phyloP scores from a whole-genome alignment of 2,113 vertebrate genomes.

The Telmatochromis sp. region DNA sequence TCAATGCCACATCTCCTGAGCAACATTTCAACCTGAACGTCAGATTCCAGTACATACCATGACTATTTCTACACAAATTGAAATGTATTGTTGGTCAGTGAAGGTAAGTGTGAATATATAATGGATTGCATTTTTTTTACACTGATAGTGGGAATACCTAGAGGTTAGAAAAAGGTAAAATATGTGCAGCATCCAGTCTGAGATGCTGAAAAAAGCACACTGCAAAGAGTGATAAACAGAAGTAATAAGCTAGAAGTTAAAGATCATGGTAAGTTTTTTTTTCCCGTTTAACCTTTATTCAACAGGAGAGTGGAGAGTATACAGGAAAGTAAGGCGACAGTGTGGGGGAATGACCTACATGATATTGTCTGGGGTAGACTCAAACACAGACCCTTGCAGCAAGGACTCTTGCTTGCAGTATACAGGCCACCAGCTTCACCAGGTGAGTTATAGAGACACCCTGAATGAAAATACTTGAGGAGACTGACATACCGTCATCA shows the following conservation, averaged over 20 bases:
- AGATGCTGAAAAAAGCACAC: background rate
- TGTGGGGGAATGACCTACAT: background rate
- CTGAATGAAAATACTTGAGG: background rate
- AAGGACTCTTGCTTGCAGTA: background rate
- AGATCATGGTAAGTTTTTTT: background rate
- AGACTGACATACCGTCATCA: background rate
- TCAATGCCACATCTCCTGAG: background rate
- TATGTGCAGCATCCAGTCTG: background rate
- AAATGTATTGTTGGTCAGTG: background rate
- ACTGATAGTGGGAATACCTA: conserved; percentile 14
- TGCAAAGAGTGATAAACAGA: background rate
- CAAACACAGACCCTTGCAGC: background rate
- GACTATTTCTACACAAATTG: background rate
- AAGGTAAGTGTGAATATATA: background rate
- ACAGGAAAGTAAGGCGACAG: background rate
- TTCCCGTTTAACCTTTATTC: background rate
- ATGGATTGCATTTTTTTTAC: background rate
- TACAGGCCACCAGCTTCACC: background rate
- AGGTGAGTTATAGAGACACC: background rate
- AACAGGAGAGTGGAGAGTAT: background rate
- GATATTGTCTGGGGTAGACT: background rate
- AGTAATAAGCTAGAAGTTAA: background rate
- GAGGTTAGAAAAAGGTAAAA: background rate
- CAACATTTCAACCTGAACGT: background rate
- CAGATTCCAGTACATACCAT: background rate